Conservation (phyloP, 1,140 invertebrate genomes). For the Wiebesia pumilae region DNA sequence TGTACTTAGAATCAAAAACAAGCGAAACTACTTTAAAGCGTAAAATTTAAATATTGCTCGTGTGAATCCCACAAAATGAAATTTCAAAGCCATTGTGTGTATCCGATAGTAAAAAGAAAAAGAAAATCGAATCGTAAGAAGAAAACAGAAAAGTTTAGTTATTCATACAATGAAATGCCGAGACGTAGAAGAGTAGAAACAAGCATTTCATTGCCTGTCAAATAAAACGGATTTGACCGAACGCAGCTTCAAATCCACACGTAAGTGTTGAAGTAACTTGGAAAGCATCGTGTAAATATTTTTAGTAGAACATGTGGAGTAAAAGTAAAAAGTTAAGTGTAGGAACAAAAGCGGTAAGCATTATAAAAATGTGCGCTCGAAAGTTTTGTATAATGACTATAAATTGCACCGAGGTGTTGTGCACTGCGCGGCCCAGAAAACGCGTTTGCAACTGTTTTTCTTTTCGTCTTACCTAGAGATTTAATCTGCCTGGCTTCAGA, state of each 20-base stretch:
- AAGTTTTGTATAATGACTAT: slow-evolving; percentile 49
- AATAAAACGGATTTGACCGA: slow-evolving; percentile 14
- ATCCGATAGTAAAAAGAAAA: too few relatives aligned
- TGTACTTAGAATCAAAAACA: background rate
- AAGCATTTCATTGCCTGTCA: slow-evolving; percentile 19
- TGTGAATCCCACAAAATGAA: background rate
- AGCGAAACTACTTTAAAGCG: background rate
- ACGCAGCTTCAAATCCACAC: background rate
- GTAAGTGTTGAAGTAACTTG: background rate
- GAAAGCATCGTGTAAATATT: slow-evolving; percentile 44
- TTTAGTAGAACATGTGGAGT: slow-evolving; percentile 7
- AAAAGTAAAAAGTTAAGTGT: background rate
- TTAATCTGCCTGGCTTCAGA: background rate
- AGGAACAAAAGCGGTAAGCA: background rate
- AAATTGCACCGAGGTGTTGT: slow-evolving; percentile 45
- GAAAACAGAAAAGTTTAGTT: background rate
- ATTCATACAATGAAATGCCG: background rate
- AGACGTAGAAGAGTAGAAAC: background rate
- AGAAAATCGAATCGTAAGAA: background rate
- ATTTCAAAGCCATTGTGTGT: background rate
- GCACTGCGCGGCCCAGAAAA: slow-evolving; percentile 32
- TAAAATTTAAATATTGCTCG: background rate
- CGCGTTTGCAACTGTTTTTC: slow-evolving; percentile 35
- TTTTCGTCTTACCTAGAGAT: background rate
- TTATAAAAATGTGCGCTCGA: slow-evolving; percentile 13